phyloP scores from a whole-genome alignment of 1,140 invertebrate genomes.

The Bombus haemorrhoidalis region DNA sequence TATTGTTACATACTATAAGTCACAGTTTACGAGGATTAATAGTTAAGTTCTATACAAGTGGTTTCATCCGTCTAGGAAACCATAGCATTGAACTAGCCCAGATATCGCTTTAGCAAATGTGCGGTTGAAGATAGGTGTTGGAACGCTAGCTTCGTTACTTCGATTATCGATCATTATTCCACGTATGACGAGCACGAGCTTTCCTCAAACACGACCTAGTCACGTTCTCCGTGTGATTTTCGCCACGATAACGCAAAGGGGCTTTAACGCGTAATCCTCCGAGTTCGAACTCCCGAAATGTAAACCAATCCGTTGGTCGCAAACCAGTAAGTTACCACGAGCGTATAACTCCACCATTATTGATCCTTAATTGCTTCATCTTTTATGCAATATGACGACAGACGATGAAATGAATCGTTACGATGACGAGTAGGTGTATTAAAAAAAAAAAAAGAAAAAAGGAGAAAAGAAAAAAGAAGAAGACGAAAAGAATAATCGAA shows the following conservation, averaged over 20 bases:
- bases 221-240: conserved; percentile 39
- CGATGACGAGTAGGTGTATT: neutral
- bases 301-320: neutral
- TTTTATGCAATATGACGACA: neutral
- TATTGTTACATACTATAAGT: neutral
- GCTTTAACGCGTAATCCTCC: conserved; percentile 35
- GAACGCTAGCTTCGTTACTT: conserved; percentile 42
- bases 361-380: neutral
- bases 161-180: conserved; percentile 48
- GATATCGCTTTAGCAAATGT: neutral
- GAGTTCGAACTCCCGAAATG: conserved; percentile 15
- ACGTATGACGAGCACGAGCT: conserved; percentile 26
- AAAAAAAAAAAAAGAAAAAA: too few species aligned
- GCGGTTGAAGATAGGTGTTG: neutral
- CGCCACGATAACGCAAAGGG: conserved; percentile 39
- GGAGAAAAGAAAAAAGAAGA: too few species aligned
- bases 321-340: neutral
- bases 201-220: conserved; percentile 43
- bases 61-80: neutral
- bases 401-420: neutral
- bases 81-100: neutral
- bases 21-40: neutral
- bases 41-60: neutral
- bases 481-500: too few species aligned
- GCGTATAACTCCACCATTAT: neutral